Conservation (phyloP, 2,888 invertebrate genomes). For the Graphium colonna region DNA sequence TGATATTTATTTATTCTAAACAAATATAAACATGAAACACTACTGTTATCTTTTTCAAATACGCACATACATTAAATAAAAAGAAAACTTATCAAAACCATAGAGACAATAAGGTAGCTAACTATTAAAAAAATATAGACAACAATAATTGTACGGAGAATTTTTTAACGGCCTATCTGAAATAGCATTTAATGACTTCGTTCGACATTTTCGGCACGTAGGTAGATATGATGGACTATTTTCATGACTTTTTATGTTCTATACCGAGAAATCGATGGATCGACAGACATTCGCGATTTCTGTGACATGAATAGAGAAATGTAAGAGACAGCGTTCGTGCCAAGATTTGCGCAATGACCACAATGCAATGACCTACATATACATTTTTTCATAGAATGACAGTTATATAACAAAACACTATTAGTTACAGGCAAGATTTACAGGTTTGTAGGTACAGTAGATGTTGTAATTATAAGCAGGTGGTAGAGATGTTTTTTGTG, state of each 20-base stretch:
- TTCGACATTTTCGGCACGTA: not conserved
- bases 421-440: too few species aligned
- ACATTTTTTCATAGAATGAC: too few species aligned
- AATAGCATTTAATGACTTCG: conserved; percentile 7
- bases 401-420: too few species aligned
- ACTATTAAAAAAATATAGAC: not conserved
- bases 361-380: too few species aligned
- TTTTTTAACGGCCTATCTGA: conserved; percentile 2
- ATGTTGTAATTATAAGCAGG: too few species aligned
- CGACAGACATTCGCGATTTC: not conserved
- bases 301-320: not conserved
- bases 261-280: conserved; percentile 24
- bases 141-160: not conserved
- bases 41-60: too few species aligned
- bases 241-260: conserved; percentile 18
- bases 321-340: not conserved
- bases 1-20: not conserved
- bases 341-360: not conserved
- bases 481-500: too few species aligned
- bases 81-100: not conserved
- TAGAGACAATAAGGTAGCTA: not conserved
- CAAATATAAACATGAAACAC: too few species aligned
- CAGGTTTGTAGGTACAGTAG: too few species aligned
- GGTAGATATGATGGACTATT: conserved; percentile 1
- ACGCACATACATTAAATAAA: too few species aligned